Evolutionary conservation across 2,888 invertebrate genomes (phyloP).

Genomic region (Hydropsyche betteni): DNA sequence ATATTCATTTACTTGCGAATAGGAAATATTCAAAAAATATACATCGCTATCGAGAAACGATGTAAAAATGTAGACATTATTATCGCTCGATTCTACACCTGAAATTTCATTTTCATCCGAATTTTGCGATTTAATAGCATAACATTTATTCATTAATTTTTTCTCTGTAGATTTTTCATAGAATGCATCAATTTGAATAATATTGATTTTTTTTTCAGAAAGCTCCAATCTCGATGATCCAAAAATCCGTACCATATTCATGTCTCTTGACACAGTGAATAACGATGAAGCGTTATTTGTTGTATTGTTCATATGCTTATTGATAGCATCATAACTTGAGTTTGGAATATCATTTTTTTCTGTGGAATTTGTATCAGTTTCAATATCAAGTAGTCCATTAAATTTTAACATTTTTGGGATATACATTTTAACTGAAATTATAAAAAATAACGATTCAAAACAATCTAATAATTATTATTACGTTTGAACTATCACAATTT

Average conservation of each 20-base stretch:
- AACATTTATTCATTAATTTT: neutral
- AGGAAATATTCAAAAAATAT: conserved; percentile 8
- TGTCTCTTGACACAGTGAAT: neutral
- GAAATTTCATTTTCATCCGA: neutral
- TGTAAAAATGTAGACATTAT: neutral
- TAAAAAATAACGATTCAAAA: no score
- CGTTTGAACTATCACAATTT: no score
- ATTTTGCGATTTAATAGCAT: neutral
- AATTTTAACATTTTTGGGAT: no score
- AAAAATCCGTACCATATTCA: neutral
- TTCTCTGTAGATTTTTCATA: neutral
- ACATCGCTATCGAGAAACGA: neutral
- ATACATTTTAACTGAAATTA: no score
- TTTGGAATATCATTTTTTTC: no score
- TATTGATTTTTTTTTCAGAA: neutral
- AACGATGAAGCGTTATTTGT: neutral
- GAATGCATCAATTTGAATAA: neutral
- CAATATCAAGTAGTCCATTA: no score
- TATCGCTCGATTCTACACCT: neutral
- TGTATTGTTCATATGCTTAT: neutral
- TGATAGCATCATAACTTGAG: no score
- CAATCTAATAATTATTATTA: no score
- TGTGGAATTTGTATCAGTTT: no score
- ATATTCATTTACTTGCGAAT: neutral
- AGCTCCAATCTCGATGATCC: neutral